Evolutionary conservation across 1,140 invertebrate species (phyloP).

Genomic region (Hycleus cichorii): DNA sequence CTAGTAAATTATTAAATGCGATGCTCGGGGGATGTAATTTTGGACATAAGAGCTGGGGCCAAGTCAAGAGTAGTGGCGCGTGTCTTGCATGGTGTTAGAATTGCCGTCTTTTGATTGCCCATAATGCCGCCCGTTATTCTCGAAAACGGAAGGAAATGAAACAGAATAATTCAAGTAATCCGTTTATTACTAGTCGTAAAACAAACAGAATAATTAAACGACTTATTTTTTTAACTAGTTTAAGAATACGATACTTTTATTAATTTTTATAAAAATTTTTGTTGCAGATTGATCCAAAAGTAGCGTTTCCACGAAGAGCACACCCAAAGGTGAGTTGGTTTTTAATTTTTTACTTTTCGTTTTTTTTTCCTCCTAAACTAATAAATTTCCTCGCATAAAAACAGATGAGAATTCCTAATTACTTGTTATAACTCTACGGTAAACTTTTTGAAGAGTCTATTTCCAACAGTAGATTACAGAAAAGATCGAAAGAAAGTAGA

Average conservation of each 20-base stretch:
- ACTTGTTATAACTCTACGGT: too few relatives aligned
- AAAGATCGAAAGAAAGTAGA: too few relatives aligned
- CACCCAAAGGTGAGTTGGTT: constrained; percentile 87
- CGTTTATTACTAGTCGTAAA: constrained; percentile 30
- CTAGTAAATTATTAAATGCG: too few relatives aligned
- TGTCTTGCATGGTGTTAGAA: constrained; percentile 21
- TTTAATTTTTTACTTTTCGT: too few relatives aligned
- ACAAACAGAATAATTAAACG: constrained; percentile 29
- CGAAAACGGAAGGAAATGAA: constrained; percentile 25
- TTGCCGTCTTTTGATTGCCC: constrained; percentile 32
- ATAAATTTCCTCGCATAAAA: too few relatives aligned
- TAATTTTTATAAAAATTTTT: constrained; percentile 9
- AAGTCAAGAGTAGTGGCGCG: constrained; percentile 1
- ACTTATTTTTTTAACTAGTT: background rate
- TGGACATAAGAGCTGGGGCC: background rate
- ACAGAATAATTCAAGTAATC: constrained; percentile 31
- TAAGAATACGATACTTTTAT: background rate
- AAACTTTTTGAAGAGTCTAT: too few relatives aligned
- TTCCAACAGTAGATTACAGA: too few relatives aligned
- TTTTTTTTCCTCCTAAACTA: background rate
- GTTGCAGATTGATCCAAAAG: constrained; percentile 98
- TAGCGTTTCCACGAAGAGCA: constrained; percentile 97
- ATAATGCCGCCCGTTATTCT: constrained; percentile 28
- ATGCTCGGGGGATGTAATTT: background rate
- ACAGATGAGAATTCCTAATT: too few relatives aligned